Evolutionary conservation across 2,797 vertebrate species (phyloP).

Genomic region (Gadopsis bispinosus): DNA sequence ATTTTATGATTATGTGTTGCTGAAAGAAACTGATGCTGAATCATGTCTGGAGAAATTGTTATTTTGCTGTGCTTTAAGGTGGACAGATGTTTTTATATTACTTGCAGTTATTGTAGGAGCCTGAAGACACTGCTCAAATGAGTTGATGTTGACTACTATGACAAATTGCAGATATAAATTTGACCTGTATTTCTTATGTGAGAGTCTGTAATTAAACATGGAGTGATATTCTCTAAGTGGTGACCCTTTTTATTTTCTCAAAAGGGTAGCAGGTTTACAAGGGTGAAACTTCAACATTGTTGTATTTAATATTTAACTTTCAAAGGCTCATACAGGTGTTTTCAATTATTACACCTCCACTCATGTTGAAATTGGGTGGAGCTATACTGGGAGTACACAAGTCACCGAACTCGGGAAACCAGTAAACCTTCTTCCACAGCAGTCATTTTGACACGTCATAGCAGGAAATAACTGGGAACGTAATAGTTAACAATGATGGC

Average conservation of each 20-base stretch:
- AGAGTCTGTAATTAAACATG: constrained; percentile 76
- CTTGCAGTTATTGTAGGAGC: constrained; percentile 65
- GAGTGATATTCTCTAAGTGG: constrained; percentile 60
- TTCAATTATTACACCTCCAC: no score
- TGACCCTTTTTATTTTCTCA: constrained; percentile 34
- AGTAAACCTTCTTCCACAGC: not conserved
- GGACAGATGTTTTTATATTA: constrained; percentile 62
- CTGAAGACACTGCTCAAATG: constrained; percentile 51
- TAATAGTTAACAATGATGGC: not conserved
- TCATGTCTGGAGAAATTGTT: constrained; percentile 26
- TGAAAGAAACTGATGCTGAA: constrained; percentile 30
- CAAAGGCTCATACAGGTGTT: not conserved
- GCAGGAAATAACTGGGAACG: not conserved
- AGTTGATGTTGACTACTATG: constrained; percentile 67
- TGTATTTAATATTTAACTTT: not conserved
- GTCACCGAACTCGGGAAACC: not conserved
- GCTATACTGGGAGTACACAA: no score
- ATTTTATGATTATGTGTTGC: constrained; percentile 33
- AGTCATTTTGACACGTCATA: not conserved
- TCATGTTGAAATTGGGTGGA: no score
- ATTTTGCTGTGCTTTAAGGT: constrained; percentile 52
- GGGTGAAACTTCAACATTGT: not conserved
- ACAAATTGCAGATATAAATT: constrained; percentile 65
- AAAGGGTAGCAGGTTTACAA: not conserved
- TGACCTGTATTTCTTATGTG: constrained; percentile 77